Evolutionary conservation across 2,113 vertebrate species (phyloP), one percentile per base, ranked within the genome.

Genomic region (Microcebus tavaratra): DNA sequence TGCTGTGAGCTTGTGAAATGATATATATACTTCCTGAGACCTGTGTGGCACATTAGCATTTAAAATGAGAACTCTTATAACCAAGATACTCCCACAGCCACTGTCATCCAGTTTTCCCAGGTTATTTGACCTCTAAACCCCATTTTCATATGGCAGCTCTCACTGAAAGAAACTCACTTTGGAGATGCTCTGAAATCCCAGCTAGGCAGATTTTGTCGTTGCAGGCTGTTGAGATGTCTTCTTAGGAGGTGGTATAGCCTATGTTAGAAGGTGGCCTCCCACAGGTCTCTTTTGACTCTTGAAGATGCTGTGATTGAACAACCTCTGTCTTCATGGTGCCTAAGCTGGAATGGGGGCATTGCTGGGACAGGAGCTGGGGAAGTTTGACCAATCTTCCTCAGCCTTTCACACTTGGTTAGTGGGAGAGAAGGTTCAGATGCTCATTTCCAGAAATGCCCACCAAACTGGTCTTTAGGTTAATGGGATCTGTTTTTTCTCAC

Each of bases 1-100:
- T 23, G 3, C 70, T 12, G 1, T 18, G 39, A 65, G 36, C 45
- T 29, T 59, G 8, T 72, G 82, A 87, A 72, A n/a, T 81, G 65
- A 34, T 15, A 0, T 14, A 1, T 7, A 31, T 11, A 0, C n/a
- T 17, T 48, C 42, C 21, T 0, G 3, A 45, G 72, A 29, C n/a
- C 36, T n/a, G 39, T 1, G 0, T 3, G 21, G 48, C 25, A 13
- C 45, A 63, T 48, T 67, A n/a, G 73, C 25, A 2, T 81, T 84
- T 87, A 27, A 85, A 65, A 78, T 48, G 65, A 89, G 83, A 73
- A 65, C 45, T 87, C 48, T 63, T 45, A 13, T 1, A 80, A 23
- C 72, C 72, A 7, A 55, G 61, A 78, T 9, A 31, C 15, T 80
- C 59, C 4, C 6, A 1, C 27, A 63, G 3, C 50, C 8, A 4